phyloP scores from a whole-genome alignment of 2,797 vertebrate species.

The Melanitta fusca region DNA sequence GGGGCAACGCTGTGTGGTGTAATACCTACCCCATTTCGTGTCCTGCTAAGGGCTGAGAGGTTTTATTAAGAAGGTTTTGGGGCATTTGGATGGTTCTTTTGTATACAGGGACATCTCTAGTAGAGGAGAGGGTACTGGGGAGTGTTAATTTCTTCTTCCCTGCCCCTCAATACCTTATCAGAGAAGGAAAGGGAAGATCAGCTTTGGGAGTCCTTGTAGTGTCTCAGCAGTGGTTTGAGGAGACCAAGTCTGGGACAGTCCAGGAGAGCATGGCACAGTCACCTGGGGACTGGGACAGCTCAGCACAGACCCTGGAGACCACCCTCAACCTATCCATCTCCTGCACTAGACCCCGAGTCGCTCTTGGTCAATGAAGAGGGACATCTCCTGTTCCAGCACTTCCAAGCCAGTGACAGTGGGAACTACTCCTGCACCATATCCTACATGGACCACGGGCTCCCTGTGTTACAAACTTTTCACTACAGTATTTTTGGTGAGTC shows the following conservation, averaged over 20 bases:
- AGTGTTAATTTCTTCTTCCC: background rate
- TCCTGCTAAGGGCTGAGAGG: background rate
- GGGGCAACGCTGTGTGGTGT: background rate
- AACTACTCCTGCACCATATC: slow-evolving; percentile 16
- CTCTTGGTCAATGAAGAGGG: background rate
- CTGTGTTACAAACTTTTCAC: background rate
- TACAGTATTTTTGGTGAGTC: slow-evolving; percentile 24
- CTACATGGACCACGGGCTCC: background rate
- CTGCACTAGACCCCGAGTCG: background rate
- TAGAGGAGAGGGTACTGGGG: background rate
- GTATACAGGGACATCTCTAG: background rate
- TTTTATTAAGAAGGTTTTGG: background rate
- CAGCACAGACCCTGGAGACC: background rate
- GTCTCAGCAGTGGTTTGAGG: background rate
- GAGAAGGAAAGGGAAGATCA: background rate
- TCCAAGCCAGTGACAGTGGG: background rate
- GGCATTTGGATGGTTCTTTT: background rate
- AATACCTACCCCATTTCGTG: background rate
- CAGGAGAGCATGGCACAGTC: background rate
- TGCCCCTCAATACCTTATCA: background rate
- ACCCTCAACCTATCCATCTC: background rate
- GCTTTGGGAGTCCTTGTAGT: background rate
- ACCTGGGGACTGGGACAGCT: background rate
- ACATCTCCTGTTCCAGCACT: background rate
- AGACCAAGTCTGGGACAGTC: background rate